Conservation (phyloP, 2,797 vertebrate genomes). For the Holocentrus rufus region DNA sequence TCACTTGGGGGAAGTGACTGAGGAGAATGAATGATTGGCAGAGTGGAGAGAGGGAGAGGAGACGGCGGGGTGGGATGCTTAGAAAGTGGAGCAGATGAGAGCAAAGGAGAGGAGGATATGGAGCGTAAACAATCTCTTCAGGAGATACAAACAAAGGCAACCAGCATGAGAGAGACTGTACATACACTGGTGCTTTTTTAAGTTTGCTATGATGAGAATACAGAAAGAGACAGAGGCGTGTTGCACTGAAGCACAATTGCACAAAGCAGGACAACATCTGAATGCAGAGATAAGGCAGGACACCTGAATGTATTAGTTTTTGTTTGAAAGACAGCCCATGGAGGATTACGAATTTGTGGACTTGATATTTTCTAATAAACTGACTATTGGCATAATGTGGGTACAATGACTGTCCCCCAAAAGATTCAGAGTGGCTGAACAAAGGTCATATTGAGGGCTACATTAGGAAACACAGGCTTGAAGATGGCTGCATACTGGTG, state of each 20-base stretch:
- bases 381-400: slow-evolving; percentile 23
- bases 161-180: slow-evolving; percentile 24
- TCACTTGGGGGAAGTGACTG: slow-evolving; percentile 67
- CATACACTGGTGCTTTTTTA: slow-evolving; percentile 20
- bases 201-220: slow-evolving; percentile 40
- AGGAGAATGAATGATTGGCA: slow-evolving; percentile 74
- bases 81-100: slow-evolving; percentile 69
- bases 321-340: slow-evolving; percentile 22
- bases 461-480: slow-evolving; percentile 28
- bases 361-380: slow-evolving; percentile 44
- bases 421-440: slow-evolving; percentile 22
- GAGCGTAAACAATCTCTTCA: slow-evolving; percentile 68
- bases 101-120: slow-evolving; percentile 52
- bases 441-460: slow-evolving; percentile 32
- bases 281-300: slow-evolving; percentile 48
- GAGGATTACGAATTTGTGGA: slow-evolving; percentile 28
- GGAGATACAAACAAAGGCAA: slow-evolving; percentile 63
- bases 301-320: slow-evolving; percentile 24
- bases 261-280: slow-evolving; percentile 39
- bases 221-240: slow-evolving; percentile 7
- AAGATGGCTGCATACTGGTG: slow-evolving; percentile 22
- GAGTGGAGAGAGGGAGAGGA: slow-evolving; percentile 59
- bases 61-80: slow-evolving; percentile 62
- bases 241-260: neutral
- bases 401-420: slow-evolving; percentile 16